Evolutionary conservation across 2,113 vertebrate genomes (phyloP).

Genomic region (Austrofundulus limnaeus): DNA sequence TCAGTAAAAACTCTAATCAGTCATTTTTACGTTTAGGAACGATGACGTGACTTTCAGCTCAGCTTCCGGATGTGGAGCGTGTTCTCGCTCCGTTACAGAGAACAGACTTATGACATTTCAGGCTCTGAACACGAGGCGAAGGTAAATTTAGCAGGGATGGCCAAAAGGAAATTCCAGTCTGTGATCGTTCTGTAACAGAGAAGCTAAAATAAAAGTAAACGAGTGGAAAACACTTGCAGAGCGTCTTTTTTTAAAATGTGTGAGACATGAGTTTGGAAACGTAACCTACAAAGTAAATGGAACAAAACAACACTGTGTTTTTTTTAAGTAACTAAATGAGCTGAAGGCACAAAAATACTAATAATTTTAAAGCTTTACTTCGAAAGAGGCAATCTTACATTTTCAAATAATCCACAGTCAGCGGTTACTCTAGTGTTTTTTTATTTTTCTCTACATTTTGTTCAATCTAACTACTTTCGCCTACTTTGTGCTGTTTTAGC

Average conservation of each 20-base stretch:
- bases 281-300: background rate
- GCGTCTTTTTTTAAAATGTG: conserved; percentile 7
- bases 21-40: no score
- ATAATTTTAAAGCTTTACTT: background rate
- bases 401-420: background rate
- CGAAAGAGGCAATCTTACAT: background rate
- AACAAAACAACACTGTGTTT: background rate
- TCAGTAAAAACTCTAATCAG: background rate
- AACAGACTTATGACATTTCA: conserved; percentile 34
- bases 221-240: conserved; percentile 8
- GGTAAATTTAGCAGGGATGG: conserved; percentile 32
- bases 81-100: conserved; percentile 11
- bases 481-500: no score
- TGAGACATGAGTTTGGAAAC: conserved; percentile 13
- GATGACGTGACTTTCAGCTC: conserved; percentile 9
- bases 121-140: conserved; percentile 27
- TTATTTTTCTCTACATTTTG: no score
- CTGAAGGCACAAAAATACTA: background rate
- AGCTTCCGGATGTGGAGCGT: background rate
- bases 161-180: conserved; percentile 28
- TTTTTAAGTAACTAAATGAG: conserved; percentile 3
- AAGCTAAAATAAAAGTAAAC: conserved; percentile 14
- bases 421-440: no score
- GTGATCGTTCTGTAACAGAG: conserved; percentile 6
- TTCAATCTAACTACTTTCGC: no score